These are phyloP conservation scores for Steinernema scapterisci DNA, from an alignment of 2,888 invertebrate species.

Conservation along the genomic window DNA sequence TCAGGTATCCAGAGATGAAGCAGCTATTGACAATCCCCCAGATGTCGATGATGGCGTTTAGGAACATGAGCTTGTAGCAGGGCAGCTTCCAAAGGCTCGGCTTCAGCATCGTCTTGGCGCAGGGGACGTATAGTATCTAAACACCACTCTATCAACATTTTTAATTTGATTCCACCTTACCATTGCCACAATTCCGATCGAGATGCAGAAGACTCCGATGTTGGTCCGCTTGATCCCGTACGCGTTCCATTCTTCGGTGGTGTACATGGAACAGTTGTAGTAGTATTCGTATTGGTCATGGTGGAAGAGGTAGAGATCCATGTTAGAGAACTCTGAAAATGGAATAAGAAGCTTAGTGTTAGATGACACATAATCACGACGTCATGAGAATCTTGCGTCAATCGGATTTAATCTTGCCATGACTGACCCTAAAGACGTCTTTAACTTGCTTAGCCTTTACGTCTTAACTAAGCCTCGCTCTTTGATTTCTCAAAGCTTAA, in stretches of 20 bases:
- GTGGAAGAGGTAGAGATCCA: slow-evolving; percentile 18
- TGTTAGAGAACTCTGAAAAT: not conserved
- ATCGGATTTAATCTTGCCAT: too few relatives aligned
- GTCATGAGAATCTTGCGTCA: too few relatives aligned
- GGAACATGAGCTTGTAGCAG: slow-evolving; percentile 48
- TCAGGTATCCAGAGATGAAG: slow-evolving; percentile 14
- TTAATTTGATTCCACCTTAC: not conserved
- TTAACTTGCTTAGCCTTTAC: too few relatives aligned
- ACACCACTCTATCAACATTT: not conserved
- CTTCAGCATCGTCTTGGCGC: slow-evolving; percentile 37
- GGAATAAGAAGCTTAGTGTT: too few relatives aligned
- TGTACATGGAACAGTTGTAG: slow-evolving; percentile 29
- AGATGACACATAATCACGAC: too few relatives aligned
- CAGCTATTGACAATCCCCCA: slow-evolving; percentile 13
- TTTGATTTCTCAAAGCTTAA: too few relatives aligned
- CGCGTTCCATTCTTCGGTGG: slow-evolving; percentile 22
- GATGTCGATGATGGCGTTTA: slow-evolving; percentile 44
- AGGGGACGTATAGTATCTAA: slow-evolving; percentile 38
- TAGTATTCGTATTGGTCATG: slow-evolving; percentile 11
- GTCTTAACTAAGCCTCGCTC: too few relatives aligned
- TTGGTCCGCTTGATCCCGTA: not conserved
- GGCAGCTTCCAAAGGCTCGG: slow-evolving; percentile 36
- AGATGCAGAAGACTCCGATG: not conserved
- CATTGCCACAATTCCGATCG: not conserved
- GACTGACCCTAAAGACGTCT: too few relatives aligned